phyloP scores from a whole-genome alignment of 2,113 vertebrate genomes.

The Zapus hudsonius region DNA sequence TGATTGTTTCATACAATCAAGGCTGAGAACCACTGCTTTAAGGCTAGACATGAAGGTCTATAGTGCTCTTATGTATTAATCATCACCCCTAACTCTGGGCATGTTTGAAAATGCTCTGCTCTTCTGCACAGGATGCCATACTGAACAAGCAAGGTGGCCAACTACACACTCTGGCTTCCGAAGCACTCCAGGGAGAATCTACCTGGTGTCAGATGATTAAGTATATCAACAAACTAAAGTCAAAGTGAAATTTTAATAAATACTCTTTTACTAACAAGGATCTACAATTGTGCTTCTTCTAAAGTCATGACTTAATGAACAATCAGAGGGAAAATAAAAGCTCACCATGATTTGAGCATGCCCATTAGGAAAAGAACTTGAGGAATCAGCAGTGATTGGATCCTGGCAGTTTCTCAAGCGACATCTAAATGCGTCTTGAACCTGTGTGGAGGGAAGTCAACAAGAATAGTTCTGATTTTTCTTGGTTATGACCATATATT shows the following conservation, averaged over 20 bases:
- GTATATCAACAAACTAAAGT: slow-evolving; percentile 20
- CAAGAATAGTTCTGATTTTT: slow-evolving; percentile 60
- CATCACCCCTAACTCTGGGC: not conserved
- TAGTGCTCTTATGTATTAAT: not conserved
- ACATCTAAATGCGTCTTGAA: slow-evolving; percentile 99
- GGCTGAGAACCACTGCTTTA: not conserved
- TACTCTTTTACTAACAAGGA: not conserved
- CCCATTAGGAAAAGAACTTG: slow-evolving; percentile 98
- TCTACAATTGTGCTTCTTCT: not conserved
- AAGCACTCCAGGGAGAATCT: not conserved
- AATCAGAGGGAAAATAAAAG: slow-evolving; percentile 70
- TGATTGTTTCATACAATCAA: not conserved
- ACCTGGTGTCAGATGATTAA: not conserved
- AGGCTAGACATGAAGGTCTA: not conserved
- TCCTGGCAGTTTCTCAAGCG: slow-evolving; percentile 98
- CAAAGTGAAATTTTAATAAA: not conserved
- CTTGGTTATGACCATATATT: not conserved
- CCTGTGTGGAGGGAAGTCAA: slow-evolving; percentile 83
- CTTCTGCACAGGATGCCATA: not conserved
- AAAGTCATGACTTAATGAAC: not conserved
- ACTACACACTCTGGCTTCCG: not conserved
- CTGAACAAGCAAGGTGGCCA: not conserved
- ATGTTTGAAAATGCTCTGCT: not conserved
- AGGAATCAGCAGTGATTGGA: slow-evolving; percentile 96
- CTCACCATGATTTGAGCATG: slow-evolving; percentile 99